Percentiles rank a stretch among this genome's conserved stretches.
These are phyloP conservation scores for Phortica variegata DNA, from an alignment of 1,140 invertebrate species.

Conservation along the genomic window DNA sequence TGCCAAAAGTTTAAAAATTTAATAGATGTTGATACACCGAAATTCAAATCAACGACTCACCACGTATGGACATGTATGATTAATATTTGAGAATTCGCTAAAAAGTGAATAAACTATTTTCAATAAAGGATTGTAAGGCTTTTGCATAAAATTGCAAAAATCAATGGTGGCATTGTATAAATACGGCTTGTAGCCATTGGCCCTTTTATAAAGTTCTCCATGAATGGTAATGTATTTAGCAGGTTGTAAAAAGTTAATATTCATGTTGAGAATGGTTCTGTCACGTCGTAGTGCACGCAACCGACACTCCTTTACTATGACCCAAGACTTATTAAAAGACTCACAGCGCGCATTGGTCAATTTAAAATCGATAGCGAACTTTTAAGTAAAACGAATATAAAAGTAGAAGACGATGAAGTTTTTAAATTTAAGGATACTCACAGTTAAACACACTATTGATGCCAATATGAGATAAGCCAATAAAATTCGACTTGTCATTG, in stretches of 20 bases:
- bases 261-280: slow-evolving; percentile 4
- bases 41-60: too few relatives aligned
- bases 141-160: slow-evolving; percentile 8
- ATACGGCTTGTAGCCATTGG: slow-evolving; percentile 18
- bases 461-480: too few relatives aligned
- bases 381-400: too few relatives aligned
- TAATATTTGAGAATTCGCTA: slow-evolving; percentile 8
- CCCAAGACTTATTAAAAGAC: slow-evolving; percentile 14
- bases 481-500: too few relatives aligned
- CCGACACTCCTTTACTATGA: slow-evolving; percentile 8
- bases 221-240: not conserved
- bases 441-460: too few relatives aligned
- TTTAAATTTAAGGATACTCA: too few relatives aligned
- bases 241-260: slow-evolving; percentile 5
- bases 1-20: not conserved
- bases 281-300: slow-evolving; percentile 10
- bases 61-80: slow-evolving; percentile 22
- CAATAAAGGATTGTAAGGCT: slow-evolving; percentile 1
- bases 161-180: slow-evolving; percentile 2
- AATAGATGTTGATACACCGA: not conserved
- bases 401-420: too few relatives aligned
- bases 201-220: slow-evolving; percentile 1
- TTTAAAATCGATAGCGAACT: not conserved
- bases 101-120: slow-evolving; percentile 4
- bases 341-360: slow-evolving; percentile 9